Conservation (phyloP, 2,797 vertebrate species). For the Danio choprae region DNA sequence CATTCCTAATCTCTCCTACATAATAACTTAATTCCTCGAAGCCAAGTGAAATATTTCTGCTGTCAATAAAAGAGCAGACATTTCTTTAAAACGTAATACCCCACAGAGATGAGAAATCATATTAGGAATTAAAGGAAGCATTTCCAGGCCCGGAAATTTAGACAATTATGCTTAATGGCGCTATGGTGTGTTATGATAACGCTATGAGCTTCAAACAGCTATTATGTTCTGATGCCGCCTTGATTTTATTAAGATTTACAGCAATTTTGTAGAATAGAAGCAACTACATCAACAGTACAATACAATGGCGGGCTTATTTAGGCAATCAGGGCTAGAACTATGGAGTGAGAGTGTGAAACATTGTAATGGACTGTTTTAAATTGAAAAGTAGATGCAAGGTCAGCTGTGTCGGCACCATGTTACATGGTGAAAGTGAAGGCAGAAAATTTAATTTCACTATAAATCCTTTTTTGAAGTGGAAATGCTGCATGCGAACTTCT, state of each 20-base stretch:
- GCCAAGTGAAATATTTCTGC: conserved; percentile 39
- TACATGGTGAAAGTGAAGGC: conserved; percentile 4
- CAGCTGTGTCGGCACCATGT: not conserved
- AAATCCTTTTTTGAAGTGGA: conserved; percentile 3
- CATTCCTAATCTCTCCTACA: conserved; percentile 49
- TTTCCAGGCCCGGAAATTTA: conserved; percentile 23
- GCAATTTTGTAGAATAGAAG: conserved; percentile 8
- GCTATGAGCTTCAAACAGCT: conserved; percentile 40
- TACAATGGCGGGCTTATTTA: conserved; percentile 13
- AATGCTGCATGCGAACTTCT: conserved; percentile 24
- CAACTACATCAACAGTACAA: conserved; percentile 28
- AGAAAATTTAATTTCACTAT: conserved; percentile 14
- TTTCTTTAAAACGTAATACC: conserved; percentile 30
- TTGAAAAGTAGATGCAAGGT: conserved; percentile 22
- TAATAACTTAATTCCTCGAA: conserved; percentile 45
- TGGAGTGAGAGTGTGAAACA: not conserved
- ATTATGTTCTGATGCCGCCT: conserved; percentile 7
- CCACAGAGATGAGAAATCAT: conserved; percentile 40
- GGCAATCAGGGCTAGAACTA: conserved; percentile 13
- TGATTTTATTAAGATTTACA: conserved; percentile 30
- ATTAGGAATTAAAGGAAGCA: conserved; percentile 47
- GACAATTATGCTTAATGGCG: conserved; percentile 21
- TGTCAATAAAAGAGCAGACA: conserved; percentile 30
- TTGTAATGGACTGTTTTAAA: not conserved
- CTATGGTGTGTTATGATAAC: conserved; percentile 39